Evolutionary conservation across 2,113 vertebrate species (phyloP).

Genomic region (Oxyura jamaicensis): DNA sequence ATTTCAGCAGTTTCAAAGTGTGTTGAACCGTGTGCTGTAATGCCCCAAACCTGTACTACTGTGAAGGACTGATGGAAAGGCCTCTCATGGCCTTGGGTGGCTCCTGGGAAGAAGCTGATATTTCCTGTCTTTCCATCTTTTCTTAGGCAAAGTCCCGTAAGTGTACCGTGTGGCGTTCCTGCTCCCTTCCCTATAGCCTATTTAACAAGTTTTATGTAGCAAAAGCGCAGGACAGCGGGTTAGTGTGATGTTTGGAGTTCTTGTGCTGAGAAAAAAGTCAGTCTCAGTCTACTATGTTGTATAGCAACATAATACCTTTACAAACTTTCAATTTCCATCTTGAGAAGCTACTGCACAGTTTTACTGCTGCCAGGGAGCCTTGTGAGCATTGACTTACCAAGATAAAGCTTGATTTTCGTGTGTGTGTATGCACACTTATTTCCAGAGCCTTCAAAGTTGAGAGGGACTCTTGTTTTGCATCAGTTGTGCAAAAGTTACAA

Average conservation of each 20-base stretch:
- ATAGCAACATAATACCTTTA: neutral
- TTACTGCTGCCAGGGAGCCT: neutral
- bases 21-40: neutral
- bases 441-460: neutral
- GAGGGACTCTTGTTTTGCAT: neutral
- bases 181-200: neutral
- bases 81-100: neutral
- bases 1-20: too few species aligned
- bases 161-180: neutral
- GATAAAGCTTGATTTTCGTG: neutral
- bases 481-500: neutral
- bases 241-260: neutral
- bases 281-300: neutral
- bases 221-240: neutral
- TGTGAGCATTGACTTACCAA: neutral
- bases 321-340: neutral
- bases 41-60: fast-evolving
- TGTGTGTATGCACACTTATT: neutral
- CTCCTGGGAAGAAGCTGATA: neutral
- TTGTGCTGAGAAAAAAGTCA: neutral
- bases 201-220: neutral
- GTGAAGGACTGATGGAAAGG: neutral
- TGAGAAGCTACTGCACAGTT: neutral
- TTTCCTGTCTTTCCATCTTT: neutral
- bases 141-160: neutral